These are phyloP conservation scores for Pelusios castaneus DNA, from an alignment of 2,113 vertebrate genomes.

Conservation along the genomic window DNA sequence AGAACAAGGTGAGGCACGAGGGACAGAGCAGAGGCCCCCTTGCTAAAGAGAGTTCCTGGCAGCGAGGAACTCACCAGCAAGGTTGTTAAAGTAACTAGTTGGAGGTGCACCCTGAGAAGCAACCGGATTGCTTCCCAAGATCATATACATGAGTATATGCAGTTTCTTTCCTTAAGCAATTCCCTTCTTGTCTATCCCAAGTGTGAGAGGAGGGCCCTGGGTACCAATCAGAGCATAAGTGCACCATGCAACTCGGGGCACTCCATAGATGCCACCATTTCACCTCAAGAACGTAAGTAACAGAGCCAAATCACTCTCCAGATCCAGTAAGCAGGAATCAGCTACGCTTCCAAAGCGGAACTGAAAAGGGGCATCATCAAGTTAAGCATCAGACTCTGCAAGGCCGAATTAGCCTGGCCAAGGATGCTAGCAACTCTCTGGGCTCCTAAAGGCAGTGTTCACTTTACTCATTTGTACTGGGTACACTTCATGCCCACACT, in stretches of 20 bases:
- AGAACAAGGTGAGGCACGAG: not conserved
- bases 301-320: rapidly evolving
- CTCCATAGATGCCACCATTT: not conserved
- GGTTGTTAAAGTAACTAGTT: not conserved
- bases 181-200: not conserved
- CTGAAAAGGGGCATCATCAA: not conserved
- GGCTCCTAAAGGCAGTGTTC: not conserved
- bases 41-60: not conserved
- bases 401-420: not conserved
- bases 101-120: not conserved
- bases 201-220: not conserved
- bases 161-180: not conserved
- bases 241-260: not conserved
- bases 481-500: not conserved
- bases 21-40: not conserved
- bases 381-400: not conserved
- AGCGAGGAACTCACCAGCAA: not conserved
- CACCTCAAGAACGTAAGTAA: not conserved
- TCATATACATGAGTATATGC: not conserved
- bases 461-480: not conserved
- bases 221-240: not conserved
- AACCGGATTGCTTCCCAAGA: not conserved
- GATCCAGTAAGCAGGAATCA: not conserved
- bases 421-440: not conserved
- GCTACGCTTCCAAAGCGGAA: not conserved